phyloP scores from a whole-genome alignment of 2,113 vertebrate genomes.

The Equus przewalskii region DNA sequence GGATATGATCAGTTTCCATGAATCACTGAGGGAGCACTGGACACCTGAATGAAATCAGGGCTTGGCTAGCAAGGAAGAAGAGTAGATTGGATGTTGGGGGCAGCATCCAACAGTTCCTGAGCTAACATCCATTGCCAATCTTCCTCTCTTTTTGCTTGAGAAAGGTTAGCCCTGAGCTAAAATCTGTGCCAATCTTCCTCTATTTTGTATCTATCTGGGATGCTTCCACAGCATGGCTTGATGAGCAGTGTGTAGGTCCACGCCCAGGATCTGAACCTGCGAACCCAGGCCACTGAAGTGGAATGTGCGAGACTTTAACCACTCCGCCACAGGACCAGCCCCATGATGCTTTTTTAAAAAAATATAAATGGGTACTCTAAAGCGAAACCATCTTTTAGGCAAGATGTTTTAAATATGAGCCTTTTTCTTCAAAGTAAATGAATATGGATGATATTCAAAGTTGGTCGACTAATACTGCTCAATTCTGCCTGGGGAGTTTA shows the following conservation, averaged over 20 bases:
- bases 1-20: not conserved
- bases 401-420: not conserved
- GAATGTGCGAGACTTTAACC: too few species aligned
- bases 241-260: too few species aligned
- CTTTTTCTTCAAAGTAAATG: not conserved
- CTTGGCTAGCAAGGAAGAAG: not conserved
- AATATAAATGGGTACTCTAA: not conserved
- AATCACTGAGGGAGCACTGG: not conserved
- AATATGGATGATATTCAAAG: not conserved
- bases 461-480: not conserved
- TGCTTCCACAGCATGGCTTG: too few species aligned
- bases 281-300: too few species aligned
- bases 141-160: too few species aligned
- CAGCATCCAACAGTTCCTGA: not conserved
- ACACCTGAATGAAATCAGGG: not conserved
- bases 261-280: too few species aligned
- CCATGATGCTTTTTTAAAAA: not conserved
- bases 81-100: too few species aligned
- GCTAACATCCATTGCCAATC: too few species aligned
- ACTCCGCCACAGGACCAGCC: too few species aligned
- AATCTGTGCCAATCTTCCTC: too few species aligned
- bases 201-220: too few species aligned
- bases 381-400: not conserved
- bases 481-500: not conserved
- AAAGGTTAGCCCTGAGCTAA: too few species aligned